These are phyloP conservation scores for Ctenosaura bakeri DNA, from an alignment of 2,797 vertebrate genomes.

Conservation along the genomic window DNA sequence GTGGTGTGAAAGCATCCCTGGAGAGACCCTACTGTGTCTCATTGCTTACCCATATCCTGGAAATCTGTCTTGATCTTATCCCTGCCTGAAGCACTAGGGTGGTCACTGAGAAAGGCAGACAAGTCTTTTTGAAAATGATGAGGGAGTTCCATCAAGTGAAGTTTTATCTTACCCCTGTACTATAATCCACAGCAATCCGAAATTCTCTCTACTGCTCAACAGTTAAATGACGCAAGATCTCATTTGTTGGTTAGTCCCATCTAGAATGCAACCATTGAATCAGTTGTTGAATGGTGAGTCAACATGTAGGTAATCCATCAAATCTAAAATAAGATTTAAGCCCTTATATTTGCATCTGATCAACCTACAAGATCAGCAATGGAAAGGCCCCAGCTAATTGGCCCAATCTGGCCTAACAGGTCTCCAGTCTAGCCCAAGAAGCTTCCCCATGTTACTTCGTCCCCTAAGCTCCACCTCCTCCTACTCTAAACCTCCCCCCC, in stretches of 20 bases:
- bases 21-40: not conserved
- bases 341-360: not conserved
- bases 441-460: too few relatives aligned
- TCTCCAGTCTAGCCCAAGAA: too few relatives aligned
- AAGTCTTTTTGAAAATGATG: not conserved
- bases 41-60: not conserved
- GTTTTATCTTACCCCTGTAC: not conserved
- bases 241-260: not conserved
- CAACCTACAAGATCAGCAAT: too few relatives aligned
- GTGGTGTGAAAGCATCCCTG: too few relatives aligned
- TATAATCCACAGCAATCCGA: not conserved
- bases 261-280: too few relatives aligned
- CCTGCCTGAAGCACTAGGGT: not conserved
- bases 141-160: not conserved
- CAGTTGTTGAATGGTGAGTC: too few relatives aligned
- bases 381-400: too few relatives aligned
- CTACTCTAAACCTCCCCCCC: too few relatives aligned
- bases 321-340: too few relatives aligned
- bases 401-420: too few relatives aligned
- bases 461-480: too few relatives aligned
- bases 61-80: not conserved
- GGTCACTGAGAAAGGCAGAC: not conserved
- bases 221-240: not conserved
- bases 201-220: not conserved
- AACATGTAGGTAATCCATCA: too few relatives aligned